Conservation (phyloP, 2,113 vertebrate species). For the Pogona vitticeps region DNA sequence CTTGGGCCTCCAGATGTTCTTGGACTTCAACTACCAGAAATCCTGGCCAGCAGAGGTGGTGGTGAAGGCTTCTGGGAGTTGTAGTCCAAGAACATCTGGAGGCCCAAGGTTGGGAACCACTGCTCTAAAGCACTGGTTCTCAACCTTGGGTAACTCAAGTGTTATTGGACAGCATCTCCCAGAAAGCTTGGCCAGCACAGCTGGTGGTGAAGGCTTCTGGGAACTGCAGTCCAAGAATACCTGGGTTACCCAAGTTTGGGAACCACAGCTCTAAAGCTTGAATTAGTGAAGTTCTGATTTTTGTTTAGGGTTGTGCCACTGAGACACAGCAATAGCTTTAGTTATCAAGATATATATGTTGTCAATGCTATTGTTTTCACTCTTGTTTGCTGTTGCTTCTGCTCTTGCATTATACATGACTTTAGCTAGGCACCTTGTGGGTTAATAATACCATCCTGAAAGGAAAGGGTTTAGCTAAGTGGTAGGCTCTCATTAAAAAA, state of each 20-base stretch:
- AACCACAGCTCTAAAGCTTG: too few relatives aligned
- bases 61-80: too few relatives aligned
- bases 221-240: too few relatives aligned
- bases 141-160: neutral
- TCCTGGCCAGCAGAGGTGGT: too few relatives aligned
- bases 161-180: too few relatives aligned
- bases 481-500: neutral
- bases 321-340: neutral
- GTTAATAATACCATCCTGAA: neutral
- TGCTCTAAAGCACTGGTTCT: neutral
- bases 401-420: neutral
- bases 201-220: too few relatives aligned
- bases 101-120: too few relatives aligned
- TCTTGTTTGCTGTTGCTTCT: neutral
- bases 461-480: neutral
- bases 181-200: too few relatives aligned
- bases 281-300: neutral
- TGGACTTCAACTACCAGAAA: too few relatives aligned
- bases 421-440: neutral
- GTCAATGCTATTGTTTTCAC: neutral
- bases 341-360: neutral
- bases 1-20: too few relatives aligned
- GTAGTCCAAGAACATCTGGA: too few relatives aligned
- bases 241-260: too few relatives aligned
- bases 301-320: neutral